phyloP scores from a whole-genome alignment of 2,888 invertebrate species.

The Dastarcus helophoroides region DNA sequence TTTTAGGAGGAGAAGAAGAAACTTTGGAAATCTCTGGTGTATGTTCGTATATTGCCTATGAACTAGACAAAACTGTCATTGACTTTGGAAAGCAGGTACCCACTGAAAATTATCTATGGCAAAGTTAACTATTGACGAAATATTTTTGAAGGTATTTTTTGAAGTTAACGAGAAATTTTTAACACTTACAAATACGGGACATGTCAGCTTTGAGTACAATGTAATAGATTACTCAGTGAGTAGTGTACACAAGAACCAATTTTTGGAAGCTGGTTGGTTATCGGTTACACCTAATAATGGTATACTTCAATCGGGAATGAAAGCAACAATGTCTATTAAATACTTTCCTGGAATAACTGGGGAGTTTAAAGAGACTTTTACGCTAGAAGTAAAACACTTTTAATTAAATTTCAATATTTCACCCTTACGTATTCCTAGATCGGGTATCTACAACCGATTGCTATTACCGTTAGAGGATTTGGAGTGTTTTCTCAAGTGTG shows the following conservation, averaged over 20 bases:
- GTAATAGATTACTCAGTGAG: conserved; percentile 37
- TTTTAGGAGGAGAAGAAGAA: conserved; percentile 47
- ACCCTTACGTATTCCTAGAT: conserved; percentile 43
- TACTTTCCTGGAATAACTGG: conserved; percentile 46
- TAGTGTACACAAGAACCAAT: conserved; percentile 32
- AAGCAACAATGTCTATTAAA: conserved; percentile 36
- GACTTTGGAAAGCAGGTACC: conserved; percentile 36
- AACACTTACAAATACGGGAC: conserved; percentile 41
- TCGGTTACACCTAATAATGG: conserved; percentile 38
- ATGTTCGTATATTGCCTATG: conserved; percentile 42
- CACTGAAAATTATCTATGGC: background rate
- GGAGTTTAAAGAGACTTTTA: conserved; percentile 38
- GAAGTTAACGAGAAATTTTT: conserved; percentile 27
- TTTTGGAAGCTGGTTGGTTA: conserved; percentile 38
- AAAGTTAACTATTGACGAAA: background rate
- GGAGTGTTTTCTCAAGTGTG: conserved; percentile 49
- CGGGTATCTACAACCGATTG: conserved; percentile 42
- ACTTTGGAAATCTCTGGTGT: conserved; percentile 39
- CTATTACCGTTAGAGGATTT: conserved; percentile 44
- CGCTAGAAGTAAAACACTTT: conserved; percentile 32
- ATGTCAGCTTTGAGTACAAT: conserved; percentile 38
- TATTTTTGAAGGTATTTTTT: conserved; percentile 29
- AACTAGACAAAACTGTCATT: conserved; percentile 34
- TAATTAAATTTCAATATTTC: conserved; percentile 1
- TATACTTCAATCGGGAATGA: conserved; percentile 35